phyloP scores from a whole-genome alignment of 2,888 invertebrate genomes.

The Dexiosoma caninum region DNA sequence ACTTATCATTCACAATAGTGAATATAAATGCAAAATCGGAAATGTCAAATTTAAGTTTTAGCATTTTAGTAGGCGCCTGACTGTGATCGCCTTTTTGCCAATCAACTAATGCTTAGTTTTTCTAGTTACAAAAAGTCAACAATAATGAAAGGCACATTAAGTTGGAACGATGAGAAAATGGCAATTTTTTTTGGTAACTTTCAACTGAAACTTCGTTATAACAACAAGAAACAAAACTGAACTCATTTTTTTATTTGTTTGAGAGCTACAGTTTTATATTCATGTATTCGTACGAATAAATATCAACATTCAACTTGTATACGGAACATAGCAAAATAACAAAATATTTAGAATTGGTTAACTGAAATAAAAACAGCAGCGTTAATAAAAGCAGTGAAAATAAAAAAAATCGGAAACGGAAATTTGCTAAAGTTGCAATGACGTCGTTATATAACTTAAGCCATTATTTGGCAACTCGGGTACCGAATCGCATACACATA shows the following conservation, averaged over 20 bases:
- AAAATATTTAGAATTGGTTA: slow-evolving; percentile 48
- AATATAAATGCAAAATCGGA: slow-evolving; percentile 34
- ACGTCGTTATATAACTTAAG: slow-evolving; percentile 50
- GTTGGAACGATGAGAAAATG: neutral
- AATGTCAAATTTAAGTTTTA: slow-evolving; percentile 47
- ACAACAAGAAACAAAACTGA: neutral
- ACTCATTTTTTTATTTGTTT: neutral
- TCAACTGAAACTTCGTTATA: neutral
- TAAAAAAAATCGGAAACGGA: slow-evolving; percentile 51
- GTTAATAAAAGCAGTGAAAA: neutral
- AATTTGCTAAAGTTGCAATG: slow-evolving; percentile 61
- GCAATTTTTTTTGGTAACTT: slow-evolving; percentile 12
- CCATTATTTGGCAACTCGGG: slow-evolving; percentile 35
- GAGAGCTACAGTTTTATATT: neutral
- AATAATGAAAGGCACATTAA: slow-evolving; percentile 28
- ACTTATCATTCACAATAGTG: too few species aligned
- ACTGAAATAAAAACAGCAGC: slow-evolving; percentile 11
- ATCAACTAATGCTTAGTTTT: neutral
- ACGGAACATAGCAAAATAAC: neutral
- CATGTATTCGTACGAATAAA: neutral
- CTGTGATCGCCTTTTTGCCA: neutral
- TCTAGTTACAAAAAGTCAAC: neutral
- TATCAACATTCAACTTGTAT: slow-evolving; percentile 8
- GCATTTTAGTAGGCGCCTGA: neutral
- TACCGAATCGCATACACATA: neutral